Conservation (phyloP, 1,140 invertebrate genomes). For the Chironomus striatipennis region DNA sequence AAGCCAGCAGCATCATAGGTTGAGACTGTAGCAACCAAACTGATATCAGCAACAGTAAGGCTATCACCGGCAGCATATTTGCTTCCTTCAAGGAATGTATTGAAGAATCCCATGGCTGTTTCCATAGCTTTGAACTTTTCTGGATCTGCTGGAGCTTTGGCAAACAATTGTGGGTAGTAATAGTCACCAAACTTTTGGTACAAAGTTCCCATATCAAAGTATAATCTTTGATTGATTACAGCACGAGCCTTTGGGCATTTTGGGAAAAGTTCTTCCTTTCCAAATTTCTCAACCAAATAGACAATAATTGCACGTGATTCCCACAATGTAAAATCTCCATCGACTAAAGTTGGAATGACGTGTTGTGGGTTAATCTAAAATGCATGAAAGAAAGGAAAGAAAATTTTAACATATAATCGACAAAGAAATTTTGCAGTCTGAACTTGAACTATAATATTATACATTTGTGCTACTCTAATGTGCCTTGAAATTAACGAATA, state of each 20-base stretch:
- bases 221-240: conserved; percentile 60
- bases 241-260: conserved; percentile 57
- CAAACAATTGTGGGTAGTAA: conserved; percentile 64
- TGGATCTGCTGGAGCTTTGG: conserved; percentile 51
- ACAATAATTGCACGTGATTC: conserved; percentile 65
- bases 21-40: conserved; percentile 50
- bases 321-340: conserved; percentile 54
- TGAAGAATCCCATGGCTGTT: conserved; percentile 53
- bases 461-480: no score
- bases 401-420: neutral
- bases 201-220: conserved; percentile 63
- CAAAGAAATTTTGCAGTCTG: no score
- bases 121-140: conserved; percentile 54
- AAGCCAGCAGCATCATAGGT: conserved; percentile 57
- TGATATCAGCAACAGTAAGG: conserved; percentile 64
- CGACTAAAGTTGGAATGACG: conserved; percentile 56
- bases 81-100: conserved; percentile 55
- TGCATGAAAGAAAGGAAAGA: neutral
- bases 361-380: conserved; percentile 43
- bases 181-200: conserved; percentile 51
- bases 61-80: conserved; percentile 56
- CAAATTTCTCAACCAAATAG: conserved; percentile 61
- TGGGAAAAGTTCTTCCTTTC: conserved; percentile 56
- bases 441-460: neutral
- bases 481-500: neutral